phyloP scores from a whole-genome alignment of 1,140 invertebrate species.

The Hydropsyche tenuis region DNA sequence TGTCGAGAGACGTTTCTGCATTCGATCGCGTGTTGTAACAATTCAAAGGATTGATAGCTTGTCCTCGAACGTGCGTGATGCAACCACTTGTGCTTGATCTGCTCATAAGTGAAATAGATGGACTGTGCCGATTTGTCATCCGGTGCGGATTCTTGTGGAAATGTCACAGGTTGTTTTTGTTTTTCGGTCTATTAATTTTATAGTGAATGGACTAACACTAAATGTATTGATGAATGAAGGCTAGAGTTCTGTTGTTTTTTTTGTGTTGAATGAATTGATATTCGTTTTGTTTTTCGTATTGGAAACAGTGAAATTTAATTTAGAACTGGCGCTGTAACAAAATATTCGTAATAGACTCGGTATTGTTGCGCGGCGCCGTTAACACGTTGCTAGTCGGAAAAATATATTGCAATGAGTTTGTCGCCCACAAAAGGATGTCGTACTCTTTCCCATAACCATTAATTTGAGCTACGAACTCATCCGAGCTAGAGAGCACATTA shows the following conservation, averaged over 20 bases:
- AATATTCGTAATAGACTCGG: conserved; percentile 22
- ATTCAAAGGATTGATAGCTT: not conserved
- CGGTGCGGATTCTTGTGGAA: too few species aligned
- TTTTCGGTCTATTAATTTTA: too few species aligned
- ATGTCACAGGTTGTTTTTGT: too few species aligned
- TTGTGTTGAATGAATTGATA: too few species aligned
- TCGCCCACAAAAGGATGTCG: conserved; percentile 43
- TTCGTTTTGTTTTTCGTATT: too few species aligned
- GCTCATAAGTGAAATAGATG: too few species aligned
- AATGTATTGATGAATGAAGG: too few species aligned
- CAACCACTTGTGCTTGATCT: not conserved
- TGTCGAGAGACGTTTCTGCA: conserved; percentile 20
- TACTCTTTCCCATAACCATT: conserved; percentile 40
- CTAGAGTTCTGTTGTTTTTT: too few species aligned
- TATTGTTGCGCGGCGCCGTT: conserved; percentile 20
- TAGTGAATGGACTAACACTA: too few species aligned
- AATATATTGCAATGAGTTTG: conserved; percentile 41
- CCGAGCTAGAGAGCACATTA: conserved; percentile 7
- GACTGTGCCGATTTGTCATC: too few species aligned
- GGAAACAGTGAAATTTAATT: too few species aligned
- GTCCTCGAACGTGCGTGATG: conserved; percentile 1
- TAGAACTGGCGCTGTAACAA: conserved; percentile 20
- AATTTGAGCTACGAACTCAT: conserved; percentile 43
- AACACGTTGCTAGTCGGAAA: conserved; percentile 34
- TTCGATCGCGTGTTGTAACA: not conserved